Evolutionary conservation across 2,888 invertebrate species (phyloP).

Genomic region (Agonopterix arenella): DNA sequence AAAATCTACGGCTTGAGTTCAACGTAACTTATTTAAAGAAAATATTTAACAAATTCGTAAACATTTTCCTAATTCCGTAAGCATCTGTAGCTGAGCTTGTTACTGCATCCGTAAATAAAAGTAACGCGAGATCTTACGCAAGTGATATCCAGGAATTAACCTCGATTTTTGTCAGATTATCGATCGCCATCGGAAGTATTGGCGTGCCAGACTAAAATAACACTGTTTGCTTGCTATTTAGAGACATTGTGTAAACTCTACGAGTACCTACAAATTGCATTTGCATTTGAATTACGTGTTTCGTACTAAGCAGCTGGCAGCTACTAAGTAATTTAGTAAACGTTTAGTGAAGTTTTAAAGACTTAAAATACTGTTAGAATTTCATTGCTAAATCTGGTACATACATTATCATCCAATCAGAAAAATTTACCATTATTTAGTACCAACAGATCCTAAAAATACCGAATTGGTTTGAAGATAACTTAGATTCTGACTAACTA

Average conservation of each 20-base stretch:
- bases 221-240: slow-evolving; percentile 5
- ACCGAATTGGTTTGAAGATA: too few species aligned
- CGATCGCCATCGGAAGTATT: slow-evolving; percentile 40
- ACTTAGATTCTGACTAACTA: too few species aligned
- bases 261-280: background rate
- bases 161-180: slow-evolving; percentile 60
- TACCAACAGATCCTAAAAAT: too few species aligned
- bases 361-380: too few species aligned
- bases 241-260: background rate
- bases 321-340: too few species aligned
- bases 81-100: slow-evolving; percentile 27
- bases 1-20: too few species aligned
- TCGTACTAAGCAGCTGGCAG: background rate
- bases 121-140: slow-evolving; percentile 33
- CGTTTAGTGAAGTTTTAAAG: too few species aligned
- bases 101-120: slow-evolving; percentile 46
- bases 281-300: background rate
- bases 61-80: slow-evolving; percentile 20
- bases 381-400: too few species aligned
- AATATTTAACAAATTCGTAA: slow-evolving; percentile 5
- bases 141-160: slow-evolving; percentile 64
- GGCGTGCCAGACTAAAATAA: slow-evolving; percentile 36
- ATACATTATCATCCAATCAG: too few species aligned
- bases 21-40: background rate
- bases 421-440: too few species aligned